Percentiles rank a stretch among this genome's conserved stretches.
Evolutionary conservation across 2,888 invertebrate genomes (phyloP).

Genomic region (Zygogramma bicolorata): DNA sequence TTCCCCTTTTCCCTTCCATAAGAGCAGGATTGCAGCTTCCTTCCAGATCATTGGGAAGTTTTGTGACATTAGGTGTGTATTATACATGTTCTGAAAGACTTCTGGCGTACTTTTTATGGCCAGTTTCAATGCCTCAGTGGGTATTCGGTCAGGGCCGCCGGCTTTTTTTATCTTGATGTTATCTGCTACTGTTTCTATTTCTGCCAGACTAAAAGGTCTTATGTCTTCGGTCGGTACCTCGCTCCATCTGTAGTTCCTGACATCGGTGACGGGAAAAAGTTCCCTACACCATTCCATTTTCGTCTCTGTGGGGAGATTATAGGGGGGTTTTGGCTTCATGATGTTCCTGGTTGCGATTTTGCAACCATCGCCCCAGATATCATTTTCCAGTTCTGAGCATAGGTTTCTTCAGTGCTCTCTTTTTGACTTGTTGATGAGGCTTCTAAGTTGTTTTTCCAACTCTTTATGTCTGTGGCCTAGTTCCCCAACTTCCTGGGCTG

Average conservation of each 20-base stretch:
- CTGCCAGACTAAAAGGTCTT: neutral
- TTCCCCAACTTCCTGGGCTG: neutral
- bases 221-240: neutral
- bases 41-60: constrained; percentile 9
- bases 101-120: constrained; percentile 1
- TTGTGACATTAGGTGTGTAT: neutral
- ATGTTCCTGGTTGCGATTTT: neutral
- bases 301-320: neutral
- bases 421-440: neutral
- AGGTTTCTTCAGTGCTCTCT: neutral
- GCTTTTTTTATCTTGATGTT: constrained; percentile 9
- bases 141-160: constrained; percentile 29
- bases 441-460: neutral
- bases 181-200: neutral
- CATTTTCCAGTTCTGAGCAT: neutral
- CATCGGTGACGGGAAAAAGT: neutral
- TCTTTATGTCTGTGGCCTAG: neutral
- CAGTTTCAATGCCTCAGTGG: constrained; percentile 15
- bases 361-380: constrained; percentile 12
- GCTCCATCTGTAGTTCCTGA: neutral
- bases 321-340: neutral
- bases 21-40: neutral
- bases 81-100: neutral
- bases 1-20: neutral
- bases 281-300: neutral